phyloP scores from a whole-genome alignment of 1,140 invertebrate species.

The Calliopsis andreniformis region DNA sequence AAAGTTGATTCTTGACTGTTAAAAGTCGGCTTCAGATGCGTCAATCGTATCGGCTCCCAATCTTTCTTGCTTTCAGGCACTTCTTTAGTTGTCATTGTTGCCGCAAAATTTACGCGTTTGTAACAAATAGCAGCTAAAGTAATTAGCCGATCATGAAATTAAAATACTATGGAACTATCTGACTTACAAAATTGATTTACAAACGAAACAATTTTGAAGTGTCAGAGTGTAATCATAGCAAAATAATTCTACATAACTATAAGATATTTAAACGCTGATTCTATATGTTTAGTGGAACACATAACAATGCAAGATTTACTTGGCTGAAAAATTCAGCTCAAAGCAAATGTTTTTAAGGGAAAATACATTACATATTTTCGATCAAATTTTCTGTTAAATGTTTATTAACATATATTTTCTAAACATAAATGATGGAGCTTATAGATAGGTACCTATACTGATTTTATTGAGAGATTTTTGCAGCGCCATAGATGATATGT shows the following conservation, averaged over 20 bases:
- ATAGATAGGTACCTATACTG: no score
- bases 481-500: no score
- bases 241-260: not conserved
- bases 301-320: not conserved
- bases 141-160: not conserved
- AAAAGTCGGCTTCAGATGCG: conserved; percentile 70
- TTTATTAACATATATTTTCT: no score
- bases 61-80: not conserved
- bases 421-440: no score
- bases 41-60: conserved; percentile 72
- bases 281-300: not conserved
- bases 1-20: conserved; percentile 65
- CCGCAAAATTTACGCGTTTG: no score
- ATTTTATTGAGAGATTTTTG: no score
- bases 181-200: not conserved
- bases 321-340: not conserved
- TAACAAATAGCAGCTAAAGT: not conserved
- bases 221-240: not conserved
- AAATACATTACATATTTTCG: no score
- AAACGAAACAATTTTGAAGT: not conserved
- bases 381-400: no score
- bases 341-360: no score
- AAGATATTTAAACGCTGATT: not conserved
- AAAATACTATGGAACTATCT: not conserved
- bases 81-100: conserved; percentile 32